These are phyloP conservation scores for Seriola dumerili DNA, from an alignment of 2,113 vertebrate species.

Conservation along the genomic window DNA sequence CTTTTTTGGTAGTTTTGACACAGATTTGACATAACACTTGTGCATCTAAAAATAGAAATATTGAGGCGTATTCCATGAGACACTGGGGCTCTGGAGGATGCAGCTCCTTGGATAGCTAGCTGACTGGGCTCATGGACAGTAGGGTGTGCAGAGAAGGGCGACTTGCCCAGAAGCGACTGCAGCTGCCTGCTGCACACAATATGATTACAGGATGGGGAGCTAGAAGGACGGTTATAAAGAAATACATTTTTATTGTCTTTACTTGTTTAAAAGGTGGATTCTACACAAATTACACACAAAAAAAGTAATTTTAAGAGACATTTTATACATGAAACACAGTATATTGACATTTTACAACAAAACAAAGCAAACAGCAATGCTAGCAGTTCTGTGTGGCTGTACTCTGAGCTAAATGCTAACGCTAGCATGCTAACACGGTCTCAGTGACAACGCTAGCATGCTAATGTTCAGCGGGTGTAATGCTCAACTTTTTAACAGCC, in stretches of 20 bases:
- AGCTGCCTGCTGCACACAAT: not conserved
- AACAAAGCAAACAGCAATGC: not conserved
- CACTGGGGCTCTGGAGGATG: constrained; percentile 17
- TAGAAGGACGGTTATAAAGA: not conserved
- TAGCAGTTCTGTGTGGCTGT: not conserved
- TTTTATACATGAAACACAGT: not conserved
- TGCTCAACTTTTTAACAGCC: not conserved
- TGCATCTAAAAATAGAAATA: constrained; percentile 45
- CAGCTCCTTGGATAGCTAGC: constrained; percentile 14
- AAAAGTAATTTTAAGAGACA: no score
- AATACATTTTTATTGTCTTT: no score
- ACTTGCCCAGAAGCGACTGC: constrained; percentile 13
- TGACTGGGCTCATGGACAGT: constrained; percentile 18
- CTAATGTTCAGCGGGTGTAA: not conserved
- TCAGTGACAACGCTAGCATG: not conserved
- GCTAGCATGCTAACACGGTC: not conserved
- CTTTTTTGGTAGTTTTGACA: constrained; percentile 24
- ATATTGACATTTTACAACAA: not conserved
- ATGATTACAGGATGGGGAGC: not conserved
- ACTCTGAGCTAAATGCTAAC: no score
- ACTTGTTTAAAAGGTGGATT: not conserved
- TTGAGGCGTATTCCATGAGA: constrained; percentile 48
- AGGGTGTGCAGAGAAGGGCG: not conserved
- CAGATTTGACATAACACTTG: constrained; percentile 14
- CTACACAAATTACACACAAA: no score